A percentile compares a stretch with the other conserved stretches of the same genome.
Evolutionary conservation across 2,797 vertebrate genomes (phyloP).

Genomic region (Oryzias dopingdopingensis): DNA sequence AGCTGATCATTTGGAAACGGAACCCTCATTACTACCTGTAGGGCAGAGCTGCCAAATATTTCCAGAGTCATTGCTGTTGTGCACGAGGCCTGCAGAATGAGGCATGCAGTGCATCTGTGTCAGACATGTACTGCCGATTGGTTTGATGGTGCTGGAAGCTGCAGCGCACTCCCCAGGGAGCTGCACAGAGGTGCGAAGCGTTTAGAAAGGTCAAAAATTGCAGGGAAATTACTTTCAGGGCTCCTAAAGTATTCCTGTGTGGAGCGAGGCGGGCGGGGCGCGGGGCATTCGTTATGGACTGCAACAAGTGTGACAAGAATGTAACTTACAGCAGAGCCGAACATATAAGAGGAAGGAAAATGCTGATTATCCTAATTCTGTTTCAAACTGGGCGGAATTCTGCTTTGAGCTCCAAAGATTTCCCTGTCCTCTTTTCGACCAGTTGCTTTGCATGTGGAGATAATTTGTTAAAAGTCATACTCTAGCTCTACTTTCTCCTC

Average conservation of each 20-base stretch:
- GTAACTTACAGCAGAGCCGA: slow-evolving; percentile 2
- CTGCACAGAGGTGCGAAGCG: slow-evolving; percentile 29
- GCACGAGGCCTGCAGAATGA: slow-evolving; percentile 46
- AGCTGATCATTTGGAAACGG: slow-evolving; percentile 51
- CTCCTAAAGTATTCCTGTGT: slow-evolving; percentile 25
- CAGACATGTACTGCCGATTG: slow-evolving; percentile 44
- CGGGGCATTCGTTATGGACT: slow-evolving; percentile 19
- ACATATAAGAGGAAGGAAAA: neutral
- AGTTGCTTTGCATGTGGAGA: too few relatives aligned
- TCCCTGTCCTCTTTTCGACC: too few relatives aligned
- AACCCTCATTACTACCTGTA: slow-evolving; percentile 66
- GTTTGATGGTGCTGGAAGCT: slow-evolving; percentile 57
- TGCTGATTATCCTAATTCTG: neutral
- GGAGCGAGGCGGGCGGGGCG: slow-evolving; percentile 22
- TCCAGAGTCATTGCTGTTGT: slow-evolving; percentile 41
- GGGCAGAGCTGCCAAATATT: slow-evolving; percentile 56
- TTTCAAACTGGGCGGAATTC: neutral
- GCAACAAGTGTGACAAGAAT: slow-evolving; percentile 40
- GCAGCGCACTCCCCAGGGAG: slow-evolving; percentile 38
- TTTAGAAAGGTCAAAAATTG: slow-evolving; percentile 47
- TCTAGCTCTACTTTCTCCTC: too few relatives aligned
- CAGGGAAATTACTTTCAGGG: slow-evolving; percentile 39
- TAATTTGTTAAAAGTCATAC: too few relatives aligned
- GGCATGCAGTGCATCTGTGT: slow-evolving; percentile 37
- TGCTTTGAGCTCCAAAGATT: too few relatives aligned